Conservation (phyloP, 92 coral and sea anemone species). For the Bergia sp. region DNA sequence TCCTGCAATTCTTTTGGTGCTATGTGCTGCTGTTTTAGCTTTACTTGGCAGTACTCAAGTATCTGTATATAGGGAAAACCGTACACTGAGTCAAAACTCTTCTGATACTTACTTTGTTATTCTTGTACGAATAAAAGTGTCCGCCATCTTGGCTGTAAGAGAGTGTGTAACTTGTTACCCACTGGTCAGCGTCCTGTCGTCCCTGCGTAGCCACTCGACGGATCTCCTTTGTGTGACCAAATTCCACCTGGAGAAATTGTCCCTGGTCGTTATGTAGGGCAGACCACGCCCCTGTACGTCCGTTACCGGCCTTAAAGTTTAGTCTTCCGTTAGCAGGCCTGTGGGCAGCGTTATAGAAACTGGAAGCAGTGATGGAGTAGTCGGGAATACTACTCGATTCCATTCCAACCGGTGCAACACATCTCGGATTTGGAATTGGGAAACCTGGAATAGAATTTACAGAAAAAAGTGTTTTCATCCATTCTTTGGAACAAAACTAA, state of each 20-base stretch:
- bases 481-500: no score
- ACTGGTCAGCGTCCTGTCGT: slow-evolving; percentile 23
- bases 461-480: no score
- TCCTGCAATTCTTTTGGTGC: no score
- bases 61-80: no score
- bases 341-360: not conserved
- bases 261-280: not conserved
- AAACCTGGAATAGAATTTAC: not conserved
- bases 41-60: no score
- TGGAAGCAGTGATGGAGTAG: not conserved
- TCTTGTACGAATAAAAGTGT: not conserved
- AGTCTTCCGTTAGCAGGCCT: slow-evolving; percentile 14
- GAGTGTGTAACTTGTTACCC: slow-evolving; percentile 22
- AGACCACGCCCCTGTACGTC: slow-evolving; percentile 34
- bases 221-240: not conserved
- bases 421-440: not conserved
- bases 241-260: slow-evolving; percentile 26
- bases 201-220: slow-evolving; percentile 22
- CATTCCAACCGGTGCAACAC: slow-evolving; percentile 11
- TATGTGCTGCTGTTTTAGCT: no score
- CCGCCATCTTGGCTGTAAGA: slow-evolving; percentile 30
- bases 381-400: not conserved
- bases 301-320: not conserved
- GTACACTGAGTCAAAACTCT: not conserved
- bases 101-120: not conserved